phyloP scores from a whole-genome alignment of 2,888 invertebrate species.

The Phaonia tiefii region DNA sequence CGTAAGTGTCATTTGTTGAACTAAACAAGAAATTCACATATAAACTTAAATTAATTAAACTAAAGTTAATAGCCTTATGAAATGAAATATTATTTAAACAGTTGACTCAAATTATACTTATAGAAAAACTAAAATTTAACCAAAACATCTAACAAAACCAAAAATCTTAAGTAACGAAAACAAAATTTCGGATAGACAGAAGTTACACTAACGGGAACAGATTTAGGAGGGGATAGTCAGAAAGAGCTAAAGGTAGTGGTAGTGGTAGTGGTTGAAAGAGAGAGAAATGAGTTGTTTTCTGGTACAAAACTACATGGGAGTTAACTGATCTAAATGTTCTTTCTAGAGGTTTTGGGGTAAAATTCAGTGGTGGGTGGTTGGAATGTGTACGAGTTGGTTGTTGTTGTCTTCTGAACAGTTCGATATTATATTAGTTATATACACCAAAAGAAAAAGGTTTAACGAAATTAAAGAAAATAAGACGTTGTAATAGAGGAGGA shows the following conservation, averaged over 20 bases:
- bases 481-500: slow-evolving; percentile 24
- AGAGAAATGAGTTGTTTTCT: slow-evolving; percentile 1
- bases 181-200: background rate
- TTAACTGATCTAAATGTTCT: slow-evolving; percentile 25
- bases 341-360: background rate
- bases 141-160: background rate
- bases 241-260: too few species aligned
- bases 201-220: background rate
- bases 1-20: slow-evolving; percentile 22
- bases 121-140: background rate
- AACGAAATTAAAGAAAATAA: slow-evolving; percentile 13
- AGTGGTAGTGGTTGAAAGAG: background rate
- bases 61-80: background rate
- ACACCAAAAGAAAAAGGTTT: slow-evolving; percentile 21
- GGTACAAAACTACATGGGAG: slow-evolving; percentile 38
- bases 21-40: slow-evolving; percentile 32
- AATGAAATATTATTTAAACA: slow-evolving; percentile 10
- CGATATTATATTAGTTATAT: slow-evolving; percentile 20
- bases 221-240: background rate
- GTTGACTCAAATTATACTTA: slow-evolving; percentile 2
- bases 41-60: slow-evolving; percentile 29
- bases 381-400: slow-evolving; percentile 19
- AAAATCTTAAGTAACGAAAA: background rate
- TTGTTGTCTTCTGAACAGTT: slow-evolving; percentile 24
- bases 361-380: background rate